A percentile compares a stretch with the other conserved stretches of the same genome.
These are phyloP conservation scores for Polylopha cassiicola DNA, from an alignment of 2,888 invertebrate species.

Conservation along the genomic window DNA sequence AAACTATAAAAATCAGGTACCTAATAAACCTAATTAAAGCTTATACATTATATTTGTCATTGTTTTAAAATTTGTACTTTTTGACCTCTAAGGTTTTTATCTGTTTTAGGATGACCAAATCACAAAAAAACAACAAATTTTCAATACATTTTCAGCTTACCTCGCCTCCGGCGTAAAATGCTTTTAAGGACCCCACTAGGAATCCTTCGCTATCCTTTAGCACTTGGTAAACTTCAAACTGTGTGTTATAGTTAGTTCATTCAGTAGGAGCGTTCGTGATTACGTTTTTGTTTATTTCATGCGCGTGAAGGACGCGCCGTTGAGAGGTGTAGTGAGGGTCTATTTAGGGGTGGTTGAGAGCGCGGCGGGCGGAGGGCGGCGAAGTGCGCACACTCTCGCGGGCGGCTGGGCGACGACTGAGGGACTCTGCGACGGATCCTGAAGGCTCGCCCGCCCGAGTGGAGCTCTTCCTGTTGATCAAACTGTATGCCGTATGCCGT, in stretches of 20 bases:
- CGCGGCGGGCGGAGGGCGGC: constrained; percentile 39
- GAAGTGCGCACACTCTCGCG: constrained; percentile 37
- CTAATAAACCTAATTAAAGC: no score
- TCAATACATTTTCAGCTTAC: constrained; percentile 48
- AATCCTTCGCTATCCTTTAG: constrained; percentile 44
- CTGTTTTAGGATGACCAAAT: no score
- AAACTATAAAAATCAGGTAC: no score
- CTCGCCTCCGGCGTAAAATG: constrained; percentile 45
- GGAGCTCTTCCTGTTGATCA: constrained; percentile 40
- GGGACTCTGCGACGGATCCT: constrained; percentile 32
- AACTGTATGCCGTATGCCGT: constrained; percentile 70
- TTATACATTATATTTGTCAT: no score
- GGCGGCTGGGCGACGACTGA: constrained; percentile 73
- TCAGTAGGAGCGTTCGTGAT: neutral
- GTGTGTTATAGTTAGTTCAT: neutral
- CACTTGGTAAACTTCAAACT: constrained; percentile 49
- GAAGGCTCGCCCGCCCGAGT: constrained; percentile 29
- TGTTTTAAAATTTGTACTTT: neutral
- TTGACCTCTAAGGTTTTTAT: neutral
- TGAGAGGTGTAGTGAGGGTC: constrained; percentile 35
- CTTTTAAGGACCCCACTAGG: constrained; percentile 40
- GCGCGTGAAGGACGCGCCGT: constrained; percentile 31
- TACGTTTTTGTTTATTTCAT: constrained; percentile 14
- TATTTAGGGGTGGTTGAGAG: constrained; percentile 28
- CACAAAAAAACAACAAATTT: neutral